Conservation (phyloP, 2,888 invertebrate genomes). For the Diadegma fenestrale region DNA sequence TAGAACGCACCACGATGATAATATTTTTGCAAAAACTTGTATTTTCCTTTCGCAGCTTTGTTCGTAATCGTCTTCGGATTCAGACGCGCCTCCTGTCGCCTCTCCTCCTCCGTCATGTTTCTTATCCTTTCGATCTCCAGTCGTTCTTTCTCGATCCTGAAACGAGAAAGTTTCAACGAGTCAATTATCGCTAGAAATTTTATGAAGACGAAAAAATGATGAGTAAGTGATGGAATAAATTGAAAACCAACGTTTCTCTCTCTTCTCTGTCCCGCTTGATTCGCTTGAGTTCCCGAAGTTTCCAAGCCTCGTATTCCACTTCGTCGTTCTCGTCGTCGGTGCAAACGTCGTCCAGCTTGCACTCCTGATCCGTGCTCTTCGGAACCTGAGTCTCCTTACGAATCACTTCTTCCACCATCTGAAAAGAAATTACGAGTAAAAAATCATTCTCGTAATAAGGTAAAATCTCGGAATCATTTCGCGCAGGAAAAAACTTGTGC, state of each 20-base stretch:
- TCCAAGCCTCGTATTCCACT: slow-evolving; percentile 99
- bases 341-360: slow-evolving; percentile 93
- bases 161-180: slow-evolving; percentile 74
- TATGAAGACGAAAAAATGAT: neutral
- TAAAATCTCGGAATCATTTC: neutral
- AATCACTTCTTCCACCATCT: slow-evolving; percentile 95
- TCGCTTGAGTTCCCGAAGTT: slow-evolving; percentile 97
- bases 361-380: slow-evolving; percentile 88
- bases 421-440: slow-evolving; percentile 51
- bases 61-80: slow-evolving; percentile 98
- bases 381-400: slow-evolving; percentile 90
- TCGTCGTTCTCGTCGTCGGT: slow-evolving; percentile 99
- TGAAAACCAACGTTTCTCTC: slow-evolving; percentile 92
- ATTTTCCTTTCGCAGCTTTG: slow-evolving; percentile 98
- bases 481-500: neutral
- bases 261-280: slow-evolving; percentile 98
- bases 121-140: slow-evolving; percentile 95
- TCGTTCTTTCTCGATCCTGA: slow-evolving; percentile 93
- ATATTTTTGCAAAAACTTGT: slow-evolving; percentile 99
- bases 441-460: neutral
- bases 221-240: neutral
- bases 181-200: neutral
- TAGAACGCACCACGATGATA: slow-evolving; percentile 99
- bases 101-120: slow-evolving; percentile 98
- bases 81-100: slow-evolving; percentile 93